Base-by-base conservation (phyloP, 2,888 invertebrate species). In the Autographa gamma region DNA sequence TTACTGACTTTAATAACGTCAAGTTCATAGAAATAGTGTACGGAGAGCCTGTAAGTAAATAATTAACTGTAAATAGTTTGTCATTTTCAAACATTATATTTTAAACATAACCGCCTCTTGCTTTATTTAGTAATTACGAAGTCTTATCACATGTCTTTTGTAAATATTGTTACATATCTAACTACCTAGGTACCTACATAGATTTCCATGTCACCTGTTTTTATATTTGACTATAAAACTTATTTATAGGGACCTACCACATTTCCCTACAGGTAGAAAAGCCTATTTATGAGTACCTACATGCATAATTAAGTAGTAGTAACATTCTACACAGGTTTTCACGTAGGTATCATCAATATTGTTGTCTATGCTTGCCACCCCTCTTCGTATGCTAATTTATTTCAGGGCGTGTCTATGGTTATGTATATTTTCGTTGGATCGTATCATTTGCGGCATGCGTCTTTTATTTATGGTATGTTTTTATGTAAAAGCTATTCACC, bases 1-100 rank as follows among this genome's bases (percentile, higher is more conserved):
- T 69, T 80, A 66, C 63, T 73, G 63, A 9, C 19, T 69, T 18
- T 11, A 78, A 64, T 63, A 64, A 76, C 73, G 69, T 69, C 69
- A 80, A 73, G 56, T 38, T 52, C 48, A 32, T 52, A 18, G 52
- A 31, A 16, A 16, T 25, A 7, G 25, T 41, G 14, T 16, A 43
- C 16, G 43, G 54, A 19, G 3, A 9, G 19, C 9, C 19, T 48
- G 48, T 16, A 19, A 11, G 52, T 52, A n/a, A n/a, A 11, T 54
- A 54, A 1, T n/a, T 48, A n/a, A n/a, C n/a, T 48, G 1, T 16
- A 11, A n/a, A n/a, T 48, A 48, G 16, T 43, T 5, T 16, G 14
- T 0, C 43, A 43, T 43, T 13, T 16, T 43, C 16, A 16, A 43
- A 13, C 0, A 2, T 3, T 43, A 43, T 0, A 14, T 25, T 25